Base-by-base conservation (phyloP, 1,140 invertebrate genomes). In the Drosophila kikkawai region DNA sequence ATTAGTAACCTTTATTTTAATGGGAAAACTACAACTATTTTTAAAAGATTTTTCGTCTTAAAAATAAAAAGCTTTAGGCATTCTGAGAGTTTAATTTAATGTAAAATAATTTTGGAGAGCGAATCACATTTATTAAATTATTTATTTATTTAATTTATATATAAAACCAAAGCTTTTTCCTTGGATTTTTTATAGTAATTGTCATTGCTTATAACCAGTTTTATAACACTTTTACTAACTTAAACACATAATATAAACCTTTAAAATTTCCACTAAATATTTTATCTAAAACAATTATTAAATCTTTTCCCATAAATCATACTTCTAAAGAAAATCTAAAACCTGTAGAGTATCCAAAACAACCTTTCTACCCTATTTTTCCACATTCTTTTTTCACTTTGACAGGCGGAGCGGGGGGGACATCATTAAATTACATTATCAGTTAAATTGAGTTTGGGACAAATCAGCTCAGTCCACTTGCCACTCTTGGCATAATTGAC, bases 371-470 rank as follows among this genome's bases (percentile, higher is more conserved):
- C 32, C 56, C n/a, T 13, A 7, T 29, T 56, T 39, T 42, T 8
- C 36, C 13, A 7, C 19, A 45, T 47, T 53, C 22, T 26, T 45
- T 45, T 55, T 34, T 9, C 17, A n/a, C 13, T 53, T 58, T 42
- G 32, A 1, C 42, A 63, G 39, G 47, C 17, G 67, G 26, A 17
- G 22, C 22, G 22, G 37, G 45, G 34, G 1, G 48, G 26, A 15
- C 41, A n/a, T 32, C 73, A 51, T 53, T 41, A 77, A 82, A 82
- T 81, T 81, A 81, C 57, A 81, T 82, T 82, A 78, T 73, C 80
- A 79, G 66, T 60, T 39, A 68, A 79, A 82, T 71, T 53, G 68
- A 80, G 79, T 76, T 61, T 68, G 59, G 57, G 44, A 56, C 67
- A 56, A 61, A 64, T 37, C 36, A 26, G 22, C 60, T 53, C 47